Evolutionary conservation across 2,888 invertebrate genomes (phyloP), one percentile per base, ranked within the genome.

Genomic region (Dromius quadrimaculatus): DNA sequence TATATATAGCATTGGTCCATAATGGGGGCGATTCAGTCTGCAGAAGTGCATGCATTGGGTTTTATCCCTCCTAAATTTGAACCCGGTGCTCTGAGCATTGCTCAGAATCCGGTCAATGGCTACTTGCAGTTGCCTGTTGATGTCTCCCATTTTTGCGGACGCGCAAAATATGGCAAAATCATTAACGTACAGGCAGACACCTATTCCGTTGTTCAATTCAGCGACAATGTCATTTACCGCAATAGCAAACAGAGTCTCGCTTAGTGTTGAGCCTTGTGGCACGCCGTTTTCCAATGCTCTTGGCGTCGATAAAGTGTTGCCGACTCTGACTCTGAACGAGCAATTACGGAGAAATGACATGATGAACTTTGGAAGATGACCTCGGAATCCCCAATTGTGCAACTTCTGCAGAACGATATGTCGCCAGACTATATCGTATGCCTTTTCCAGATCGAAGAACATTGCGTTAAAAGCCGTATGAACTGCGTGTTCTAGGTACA

Each of bases 161-260:
- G 19, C 43, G 28, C 36, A 20, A 20, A 47, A 66, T 0, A 71
- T 28, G 1, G 70, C 65, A 5, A 74, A 11, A 23, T 75, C 75
- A 15, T 75, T 71, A 2, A 70, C 74, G 38, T 66, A 72, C 2
- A 71, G 36, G 13, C 54, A 45, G 38, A 47, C 34, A 5, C 65
- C 65, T 4, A 73, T 28, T 0, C 71, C 54, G 3, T 15, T 23
- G n/a, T 28, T 3, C 5, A 70, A 45, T 17, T 8, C 6, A 8
- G 9, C 32, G 0, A 54, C 36, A 6, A 71, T 34, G 1, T 70
- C 66, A 34, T 74, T 74, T 2, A 74, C 69, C 19, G 68, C 72
- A 22, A 72, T 66, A 11, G 71, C 6, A 28, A 74, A 74, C 11
- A 74, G 20, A 1, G 71, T 72, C 1, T 71, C 72, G 36, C 72